Conservation (phyloP, 2,888 invertebrate genomes). For the Anoncus sp. region DNA sequence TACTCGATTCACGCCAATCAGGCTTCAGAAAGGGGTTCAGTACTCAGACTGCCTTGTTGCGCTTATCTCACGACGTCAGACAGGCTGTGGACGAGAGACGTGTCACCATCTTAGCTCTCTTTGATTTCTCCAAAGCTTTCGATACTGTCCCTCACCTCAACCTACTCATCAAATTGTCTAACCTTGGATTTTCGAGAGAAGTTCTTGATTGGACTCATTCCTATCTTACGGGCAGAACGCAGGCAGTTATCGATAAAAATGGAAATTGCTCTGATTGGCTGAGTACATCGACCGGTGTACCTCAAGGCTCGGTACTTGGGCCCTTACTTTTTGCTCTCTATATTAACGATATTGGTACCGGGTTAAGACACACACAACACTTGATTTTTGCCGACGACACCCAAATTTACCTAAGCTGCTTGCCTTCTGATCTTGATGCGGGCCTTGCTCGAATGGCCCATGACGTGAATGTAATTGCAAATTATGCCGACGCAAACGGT, state of each 20-base stretch:
- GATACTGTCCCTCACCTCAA: constrained; percentile 1
- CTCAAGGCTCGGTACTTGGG: constrained; percentile 14
- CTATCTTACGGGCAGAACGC: constrained; percentile 1
- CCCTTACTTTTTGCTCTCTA: too few relatives aligned
- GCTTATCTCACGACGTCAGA: neutral
- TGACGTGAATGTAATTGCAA: too few relatives aligned
- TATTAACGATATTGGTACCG: too few relatives aligned
- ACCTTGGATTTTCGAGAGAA: neutral
- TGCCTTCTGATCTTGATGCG: too few relatives aligned
- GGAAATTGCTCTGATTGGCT: neutral
- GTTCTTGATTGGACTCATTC: neutral
- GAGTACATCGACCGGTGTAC: neutral
- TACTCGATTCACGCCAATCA: neutral
- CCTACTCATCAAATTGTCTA: neutral
- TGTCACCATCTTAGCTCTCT: neutral
- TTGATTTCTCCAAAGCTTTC: constrained; percentile 9
- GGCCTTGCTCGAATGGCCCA: too few relatives aligned
- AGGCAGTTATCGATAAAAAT: constrained; percentile 5
- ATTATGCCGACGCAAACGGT: too few relatives aligned
- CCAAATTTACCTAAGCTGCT: too few relatives aligned
- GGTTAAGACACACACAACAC: too few relatives aligned
- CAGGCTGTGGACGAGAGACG: neutral
- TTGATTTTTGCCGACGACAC: too few relatives aligned
- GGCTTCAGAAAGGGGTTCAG: neutral
- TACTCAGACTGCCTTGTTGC: constrained; percentile 6